Evolutionary conservation across 2,113 vertebrate genomes (phyloP), one percentile per base, ranked within the genome.

Genomic region (Pitta sordida): DNA sequence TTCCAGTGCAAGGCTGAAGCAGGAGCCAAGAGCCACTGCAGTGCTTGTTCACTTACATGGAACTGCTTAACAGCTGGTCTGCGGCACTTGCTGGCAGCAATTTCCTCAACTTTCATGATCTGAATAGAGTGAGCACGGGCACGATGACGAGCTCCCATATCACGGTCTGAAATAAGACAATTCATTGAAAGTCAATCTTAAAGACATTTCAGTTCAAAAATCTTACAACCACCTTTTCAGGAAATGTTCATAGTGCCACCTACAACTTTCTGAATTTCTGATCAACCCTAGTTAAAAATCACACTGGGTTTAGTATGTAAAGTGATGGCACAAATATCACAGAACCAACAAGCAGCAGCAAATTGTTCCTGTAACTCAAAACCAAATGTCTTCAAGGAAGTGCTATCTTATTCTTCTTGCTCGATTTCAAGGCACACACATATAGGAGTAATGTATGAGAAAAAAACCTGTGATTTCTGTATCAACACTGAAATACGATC

Each of bases 21-120:
- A 3, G 10, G 51, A 39, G 39, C 20, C 79, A 36, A 5, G 6
- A 23, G 81, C 30, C 22, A 7, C 39, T 10, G 34, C 17, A 51
- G 3, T 3, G 7, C 1, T 36, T 49, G 15, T 41, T 49, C 44
- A 98, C 99, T 99, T 96, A 99, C 99, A 46, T 99, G 99, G 98
- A 99, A 99, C 98, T 99, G 99, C 98, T 99, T 99, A 96, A 99
- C 98, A 1, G 99, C 99, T 0, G 99, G 99, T 84, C 99, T 98
- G 80, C 99, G 99, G 95, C 99, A 99, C 93, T 99, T 99, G 98
- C 98, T 99, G 69, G 99, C 99, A 6, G 98, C 96, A 7, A 99
- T 99, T 68, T 99, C 98, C 93, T 99, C 98, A 15, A 99, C 99
- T 94, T 99, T 99, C 99, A 99, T 99, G 95, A 99, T 99, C 98